phyloP scores from a whole-genome alignment of 2,113 vertebrate species.

The Triplophysa tibetana region DNA sequence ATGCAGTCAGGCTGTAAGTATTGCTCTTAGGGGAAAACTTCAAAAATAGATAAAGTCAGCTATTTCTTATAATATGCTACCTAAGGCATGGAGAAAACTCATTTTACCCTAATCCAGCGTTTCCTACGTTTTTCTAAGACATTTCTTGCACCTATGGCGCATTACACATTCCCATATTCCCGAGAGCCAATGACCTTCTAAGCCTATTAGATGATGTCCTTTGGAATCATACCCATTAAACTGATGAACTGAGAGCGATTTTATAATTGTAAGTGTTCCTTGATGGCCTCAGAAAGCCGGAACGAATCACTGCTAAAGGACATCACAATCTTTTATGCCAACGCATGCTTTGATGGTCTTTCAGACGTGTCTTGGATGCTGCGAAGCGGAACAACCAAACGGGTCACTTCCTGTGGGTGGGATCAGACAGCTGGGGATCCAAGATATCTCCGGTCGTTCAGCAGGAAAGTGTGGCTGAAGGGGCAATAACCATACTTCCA shows the following conservation, averaged over 20 bases:
- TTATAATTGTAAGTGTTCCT: background rate
- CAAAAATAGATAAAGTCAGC: background rate
- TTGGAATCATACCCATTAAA: background rate
- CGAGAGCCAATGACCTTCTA: background rate
- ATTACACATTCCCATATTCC: background rate
- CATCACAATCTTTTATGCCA: background rate
- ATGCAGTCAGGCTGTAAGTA: slow-evolving; percentile 17
- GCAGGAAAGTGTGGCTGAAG: slow-evolving; percentile 87
- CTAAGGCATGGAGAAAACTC: slow-evolving; percentile 26
- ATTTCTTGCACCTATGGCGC: slow-evolving; percentile 13
- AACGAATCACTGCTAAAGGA: background rate
- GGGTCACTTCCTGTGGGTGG: slow-evolving; percentile 97
- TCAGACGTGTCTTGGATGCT: slow-evolving; percentile 87
- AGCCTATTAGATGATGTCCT: slow-evolving; percentile 15
- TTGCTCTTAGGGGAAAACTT: slow-evolving; percentile 7
- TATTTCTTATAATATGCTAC: slow-evolving; percentile 14
- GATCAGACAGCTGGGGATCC: slow-evolving; percentile 96
- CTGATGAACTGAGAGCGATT: background rate
- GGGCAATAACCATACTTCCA: slow-evolving; percentile 93
- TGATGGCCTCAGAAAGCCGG: slow-evolving; percentile 5
- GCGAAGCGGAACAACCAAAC: slow-evolving; percentile 90
- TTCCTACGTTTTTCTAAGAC: background rate
- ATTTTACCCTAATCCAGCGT: slow-evolving; percentile 13
- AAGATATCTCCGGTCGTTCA: slow-evolving; percentile 93
- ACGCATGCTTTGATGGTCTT: slow-evolving; percentile 21